A percentile compares a stretch with the other conserved stretches of the same genome.
Conservation (phyloP, 1,140 invertebrate species). For the Bombus impatiens region DNA sequence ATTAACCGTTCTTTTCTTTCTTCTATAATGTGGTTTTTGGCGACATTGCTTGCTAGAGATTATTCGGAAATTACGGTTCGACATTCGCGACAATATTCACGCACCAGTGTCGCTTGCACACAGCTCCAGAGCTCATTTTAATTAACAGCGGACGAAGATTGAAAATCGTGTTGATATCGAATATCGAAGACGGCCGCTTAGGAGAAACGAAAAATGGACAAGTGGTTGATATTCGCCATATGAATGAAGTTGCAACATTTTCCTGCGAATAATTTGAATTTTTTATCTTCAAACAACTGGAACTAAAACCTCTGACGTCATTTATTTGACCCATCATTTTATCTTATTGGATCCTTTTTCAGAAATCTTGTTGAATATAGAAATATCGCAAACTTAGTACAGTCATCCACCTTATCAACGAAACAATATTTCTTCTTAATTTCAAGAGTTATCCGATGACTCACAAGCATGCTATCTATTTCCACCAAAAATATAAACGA, state of each 20-base stretch:
- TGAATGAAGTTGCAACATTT: neutral
- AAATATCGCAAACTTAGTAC: neutral
- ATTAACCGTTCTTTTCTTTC: neutral
- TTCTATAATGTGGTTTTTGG: no score
- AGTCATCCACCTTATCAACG: neutral
- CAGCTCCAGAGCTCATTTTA: constrained; percentile 30
- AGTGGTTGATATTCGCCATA: no score
- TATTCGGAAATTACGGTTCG: constrained; percentile 6
- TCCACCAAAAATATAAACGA: neutral
- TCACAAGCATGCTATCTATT: neutral
- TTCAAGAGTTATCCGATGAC: neutral
- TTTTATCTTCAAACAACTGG: neutral
- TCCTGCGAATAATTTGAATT: neutral
- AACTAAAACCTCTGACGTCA: neutral
- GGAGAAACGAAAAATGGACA: neutral
- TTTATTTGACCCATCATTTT: neutral
- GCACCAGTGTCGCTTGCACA: neutral
- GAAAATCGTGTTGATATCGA: constrained; percentile 3
- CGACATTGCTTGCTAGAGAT: neutral
- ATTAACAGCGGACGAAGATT: constrained; percentile 38
- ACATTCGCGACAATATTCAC: constrained; percentile 4
- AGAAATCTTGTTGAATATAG: no score
- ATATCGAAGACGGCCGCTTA: neutral
- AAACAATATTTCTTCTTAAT: neutral
- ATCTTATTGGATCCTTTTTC: neutral